Evolutionary conservation across 2,113 vertebrate genomes (phyloP), one percentile per base, ranked within the genome.

Genomic region (Aptenodytes forsteri): DNA sequence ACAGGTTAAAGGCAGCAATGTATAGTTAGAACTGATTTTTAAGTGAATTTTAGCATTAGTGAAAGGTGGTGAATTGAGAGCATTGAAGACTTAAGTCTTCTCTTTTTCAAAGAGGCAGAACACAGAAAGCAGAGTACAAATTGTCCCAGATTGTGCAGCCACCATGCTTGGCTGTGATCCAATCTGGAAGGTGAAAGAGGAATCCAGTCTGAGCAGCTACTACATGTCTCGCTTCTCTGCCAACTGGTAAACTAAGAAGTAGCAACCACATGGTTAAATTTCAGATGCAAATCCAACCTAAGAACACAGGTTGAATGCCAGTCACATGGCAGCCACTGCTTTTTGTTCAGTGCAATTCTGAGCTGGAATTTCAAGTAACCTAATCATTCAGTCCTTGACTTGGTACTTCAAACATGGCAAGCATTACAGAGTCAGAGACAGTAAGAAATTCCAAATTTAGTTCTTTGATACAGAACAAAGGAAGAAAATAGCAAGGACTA

Each of bases 321-420:
- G 52, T 25, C 94, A 87, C 89, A 84, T 13, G 44, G 80, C 64
- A 73, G 86, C 77, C 70, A 84, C 69, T 42, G 91, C 83, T 82
- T 52, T 71, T 92, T 82, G 69, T 87, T 44, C 83, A 61, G 19
- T 13, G 70, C 46, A 75, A 46, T 26, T 65, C 70, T n/a, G 65
- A 92, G 92, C 73, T 87, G 54, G 94, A 95, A 96, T 92, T 94
- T 94, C 87, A 91, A 93, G 79, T 44, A 93, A 90, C 49, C 66
- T 64, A 10, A 22, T 38, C 50, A 85, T 70, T 91, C 90, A 83
- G 82, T 9, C 64, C 85, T 59, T 62, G 75, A n/a, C 71, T 66
- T 71, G 76, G 64, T 66, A 46, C 76, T 89, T 64, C 42, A 61
- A 76, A 83, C 42, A 49, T 1, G 16, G 44, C n/a, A 56, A 85